Base-by-base conservation (phyloP, 2,113 vertebrate genomes). In the Pachycephala philippinensis region DNA sequence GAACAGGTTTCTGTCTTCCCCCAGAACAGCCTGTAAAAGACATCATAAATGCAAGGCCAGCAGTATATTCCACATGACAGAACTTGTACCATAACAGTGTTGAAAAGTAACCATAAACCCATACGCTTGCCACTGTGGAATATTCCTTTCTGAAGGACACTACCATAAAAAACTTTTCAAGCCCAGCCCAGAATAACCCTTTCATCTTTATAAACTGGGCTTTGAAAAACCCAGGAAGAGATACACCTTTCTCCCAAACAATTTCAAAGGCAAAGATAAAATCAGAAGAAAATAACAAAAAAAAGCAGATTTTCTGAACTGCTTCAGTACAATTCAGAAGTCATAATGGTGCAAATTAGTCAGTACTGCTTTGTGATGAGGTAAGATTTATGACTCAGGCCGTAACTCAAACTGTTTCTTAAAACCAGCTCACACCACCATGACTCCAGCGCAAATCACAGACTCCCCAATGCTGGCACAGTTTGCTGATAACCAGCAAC, bases 101-200 rank as follows among this genome's bases (percentile, higher is more conserved):
- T 57, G 27, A 72, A 80, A 91, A 93, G 21, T n/a, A 84, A 56
- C 18, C 8, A 31, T 69, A 69, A 89, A 80, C 57, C 30, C 21
- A 12, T 24, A 68, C 0, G 1, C 37, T 71, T 85, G 37, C 28
- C 47, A 63, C 56, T 54, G 39, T 0, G 5, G n/a, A 75, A n/a
- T 75, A 85, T 39, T 82, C 52, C 28, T 14, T 44, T 57, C 27
- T 70, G n/a, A 82, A 92, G 24, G 37, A 84, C 23, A 27, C 6
- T 20, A 81, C 45, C 37, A 84, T 19, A 24, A 52, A 81, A 37
- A 69, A 27, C 45, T 54, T 83, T 80, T 68, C 57, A 68, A 50
- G 30, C 9, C 20, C 33, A 76, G 39, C 21, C 26, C 35, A 71
- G 53, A 85, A 61, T 37, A 3, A 1, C 20, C 23, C 28, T 49